phyloP scores from a whole-genome alignment of 2,888 invertebrate genomes.

The Macrostomum cliftonense region DNA sequence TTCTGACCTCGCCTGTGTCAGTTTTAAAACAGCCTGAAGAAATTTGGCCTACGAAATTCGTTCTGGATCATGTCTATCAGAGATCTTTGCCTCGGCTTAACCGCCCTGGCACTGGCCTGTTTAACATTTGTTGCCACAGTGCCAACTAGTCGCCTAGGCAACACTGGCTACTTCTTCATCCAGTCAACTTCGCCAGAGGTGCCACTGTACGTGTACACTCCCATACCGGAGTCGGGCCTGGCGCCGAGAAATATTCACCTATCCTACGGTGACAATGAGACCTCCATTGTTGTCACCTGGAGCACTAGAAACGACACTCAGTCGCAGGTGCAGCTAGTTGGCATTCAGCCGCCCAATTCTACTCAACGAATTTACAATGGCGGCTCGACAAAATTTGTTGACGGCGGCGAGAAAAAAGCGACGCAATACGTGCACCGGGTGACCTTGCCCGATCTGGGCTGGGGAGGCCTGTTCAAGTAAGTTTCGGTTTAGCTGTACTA shows the following conservation, averaged over 20 bases:
- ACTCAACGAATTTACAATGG: slow-evolving; percentile 13
- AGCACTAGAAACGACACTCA: slow-evolving; percentile 20
- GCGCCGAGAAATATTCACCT: neutral
- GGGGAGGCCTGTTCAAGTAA: neutral
- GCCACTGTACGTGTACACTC: no score
- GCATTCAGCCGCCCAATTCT: slow-evolving; percentile 7
- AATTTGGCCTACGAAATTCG: no score
- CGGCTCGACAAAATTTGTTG: slow-evolving; percentile 21
- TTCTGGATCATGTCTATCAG: no score
- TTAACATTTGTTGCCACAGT: neutral
- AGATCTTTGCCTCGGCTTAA: no score
- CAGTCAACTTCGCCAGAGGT: no score
- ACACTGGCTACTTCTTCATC: no score
- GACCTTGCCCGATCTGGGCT: slow-evolving; percentile 16
- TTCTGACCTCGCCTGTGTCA: no score
- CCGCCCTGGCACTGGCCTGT: neutral
- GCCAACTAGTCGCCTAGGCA: no score
- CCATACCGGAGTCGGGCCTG: no score
- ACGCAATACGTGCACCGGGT: slow-evolving; percentile 27
- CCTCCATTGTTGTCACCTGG: slow-evolving; percentile 26
- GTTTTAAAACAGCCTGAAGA: no score
- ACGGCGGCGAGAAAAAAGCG: slow-evolving; percentile 20
- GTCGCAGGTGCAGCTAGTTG: slow-evolving; percentile 18
- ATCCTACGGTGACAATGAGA: slow-evolving; percentile 15
- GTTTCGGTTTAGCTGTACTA: no score